Evolutionary conservation across 2,797 vertebrate genomes (phyloP).

Genomic region (Poeciliopsis turneri): DNA sequence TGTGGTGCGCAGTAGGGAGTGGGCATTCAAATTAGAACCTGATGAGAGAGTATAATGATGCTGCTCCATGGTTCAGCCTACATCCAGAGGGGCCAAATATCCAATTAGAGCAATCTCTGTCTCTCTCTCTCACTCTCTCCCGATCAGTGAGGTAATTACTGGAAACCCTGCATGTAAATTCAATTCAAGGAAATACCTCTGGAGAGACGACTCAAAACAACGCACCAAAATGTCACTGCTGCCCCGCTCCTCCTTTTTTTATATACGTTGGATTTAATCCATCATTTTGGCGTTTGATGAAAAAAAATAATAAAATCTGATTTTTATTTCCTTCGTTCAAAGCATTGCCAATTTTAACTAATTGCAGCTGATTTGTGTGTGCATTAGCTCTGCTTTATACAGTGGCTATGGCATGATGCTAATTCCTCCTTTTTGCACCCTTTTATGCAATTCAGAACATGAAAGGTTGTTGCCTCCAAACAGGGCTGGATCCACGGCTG

Average conservation of each 20-base stretch:
- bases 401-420: conserved; percentile 45
- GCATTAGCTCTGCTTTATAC: conserved; percentile 55
- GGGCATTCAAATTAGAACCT: conserved; percentile 76
- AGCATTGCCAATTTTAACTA: conserved; percentile 23
- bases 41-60: conserved; percentile 80
- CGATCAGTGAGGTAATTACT: conserved; percentile 72
- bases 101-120: conserved; percentile 79
- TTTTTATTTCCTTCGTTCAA: conserved; percentile 27
- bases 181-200: conserved; percentile 68
- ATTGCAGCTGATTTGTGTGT: background rate
- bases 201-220: conserved; percentile 63
- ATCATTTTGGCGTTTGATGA: conserved; percentile 33
- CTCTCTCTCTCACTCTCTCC: conserved; percentile 30
- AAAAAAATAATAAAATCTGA: background rate
- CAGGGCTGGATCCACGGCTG: conserved; percentile 59
- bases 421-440: conserved; percentile 45
- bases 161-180: conserved; percentile 75
- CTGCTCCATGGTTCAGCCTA: conserved; percentile 75
- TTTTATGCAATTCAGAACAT: conserved; percentile 48
- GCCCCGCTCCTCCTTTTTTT: conserved; percentile 51
- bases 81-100: conserved; percentile 83
- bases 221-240: conserved; percentile 57
- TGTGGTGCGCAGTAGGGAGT: conserved; percentile 65
- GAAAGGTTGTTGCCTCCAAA: conserved; percentile 65
- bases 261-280: conserved; percentile 41